Base-by-base conservation (phyloP, 2,888 invertebrate species). In the Drymonia ruficornis region DNA sequence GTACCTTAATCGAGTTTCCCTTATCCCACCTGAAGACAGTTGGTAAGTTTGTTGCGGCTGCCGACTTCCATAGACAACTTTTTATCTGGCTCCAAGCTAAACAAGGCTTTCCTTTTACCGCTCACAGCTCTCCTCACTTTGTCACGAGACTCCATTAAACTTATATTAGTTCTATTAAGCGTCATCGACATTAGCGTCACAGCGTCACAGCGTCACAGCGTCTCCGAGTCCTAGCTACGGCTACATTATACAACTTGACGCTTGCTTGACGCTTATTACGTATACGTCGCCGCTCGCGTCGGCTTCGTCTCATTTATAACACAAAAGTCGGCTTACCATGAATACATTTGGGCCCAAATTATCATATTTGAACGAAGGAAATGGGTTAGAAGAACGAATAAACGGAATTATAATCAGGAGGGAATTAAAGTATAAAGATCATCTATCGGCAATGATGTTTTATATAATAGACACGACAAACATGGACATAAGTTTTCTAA, bases 11-110 rank as follows among this genome's bases (percentile, higher is more conserved):
- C 81, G 84, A 87, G 83, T 86, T 89, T 85, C 67, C 76, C 77
- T 84, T 84, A 84, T 84, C 83, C 82, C 69, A 87, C 86, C 87
- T 85, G 84, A 81, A 85, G 83, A 84, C 84, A 80, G 85, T 84
- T 75, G 73, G 69, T 67, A 86, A 87, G 83, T 89, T 87, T 82
- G 86, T 83, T 81, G 84, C 71, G 82, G 85, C 68, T 67, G 69
- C 67, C 67, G 78, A 84, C 78, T 83, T 83, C 78, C 72, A 77
- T 74, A 78, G 83, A 83, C 81, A 86, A 84, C 81, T 40, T 87
- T 87, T 85, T 84, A 83, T 86, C 81, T 81, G 59, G 63, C 68
- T 78, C 60, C 52, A 61, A 72, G 78, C 77, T 81, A 81, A 86
- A 85, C 81, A 85, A 83, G 83, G 77, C 78, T 83, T 82, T 80